Conservation (phyloP, 2,113 vertebrate genomes). For the Strix aluco region DNA sequence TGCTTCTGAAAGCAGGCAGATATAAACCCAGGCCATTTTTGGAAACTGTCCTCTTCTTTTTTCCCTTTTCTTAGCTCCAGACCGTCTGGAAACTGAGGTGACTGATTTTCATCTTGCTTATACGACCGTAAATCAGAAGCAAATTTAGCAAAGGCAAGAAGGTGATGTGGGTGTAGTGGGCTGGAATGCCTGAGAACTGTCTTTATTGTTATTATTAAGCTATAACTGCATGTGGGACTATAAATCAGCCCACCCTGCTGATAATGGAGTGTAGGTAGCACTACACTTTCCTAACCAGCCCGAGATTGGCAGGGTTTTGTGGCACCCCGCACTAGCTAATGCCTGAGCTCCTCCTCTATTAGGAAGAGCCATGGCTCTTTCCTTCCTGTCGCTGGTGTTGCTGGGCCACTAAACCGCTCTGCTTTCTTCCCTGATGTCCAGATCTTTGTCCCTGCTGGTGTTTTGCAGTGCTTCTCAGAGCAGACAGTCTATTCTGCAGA, state of each 20-base stretch:
- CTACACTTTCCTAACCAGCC: neutral
- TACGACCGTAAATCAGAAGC: neutral
- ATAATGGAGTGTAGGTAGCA: neutral
- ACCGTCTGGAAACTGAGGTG: neutral
- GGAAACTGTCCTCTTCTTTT: neutral
- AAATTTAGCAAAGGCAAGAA: conserved; percentile 3
- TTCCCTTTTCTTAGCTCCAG: neutral
- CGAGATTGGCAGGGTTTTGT: neutral
- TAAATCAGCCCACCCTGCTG: neutral
- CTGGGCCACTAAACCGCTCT: neutral
- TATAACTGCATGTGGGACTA: neutral
- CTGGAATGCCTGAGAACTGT: neutral
- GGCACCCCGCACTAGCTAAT: neutral
- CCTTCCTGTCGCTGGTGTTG: neutral
- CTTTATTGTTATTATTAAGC: conserved; percentile 13
- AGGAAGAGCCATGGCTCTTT: neutral
- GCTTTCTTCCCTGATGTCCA: neutral
- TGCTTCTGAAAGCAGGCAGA: neutral
- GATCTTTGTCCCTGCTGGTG: neutral
- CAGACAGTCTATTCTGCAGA: neutral
- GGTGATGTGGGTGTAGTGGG: neutral
- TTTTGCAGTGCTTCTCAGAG: neutral
- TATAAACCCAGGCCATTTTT: neutral
- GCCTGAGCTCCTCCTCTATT: neutral
- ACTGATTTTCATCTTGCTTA: conserved; percentile 18